These are phyloP conservation scores for Argyresthia albistria DNA, from an alignment of 2,888 invertebrate species.

Conservation along the genomic window DNA sequence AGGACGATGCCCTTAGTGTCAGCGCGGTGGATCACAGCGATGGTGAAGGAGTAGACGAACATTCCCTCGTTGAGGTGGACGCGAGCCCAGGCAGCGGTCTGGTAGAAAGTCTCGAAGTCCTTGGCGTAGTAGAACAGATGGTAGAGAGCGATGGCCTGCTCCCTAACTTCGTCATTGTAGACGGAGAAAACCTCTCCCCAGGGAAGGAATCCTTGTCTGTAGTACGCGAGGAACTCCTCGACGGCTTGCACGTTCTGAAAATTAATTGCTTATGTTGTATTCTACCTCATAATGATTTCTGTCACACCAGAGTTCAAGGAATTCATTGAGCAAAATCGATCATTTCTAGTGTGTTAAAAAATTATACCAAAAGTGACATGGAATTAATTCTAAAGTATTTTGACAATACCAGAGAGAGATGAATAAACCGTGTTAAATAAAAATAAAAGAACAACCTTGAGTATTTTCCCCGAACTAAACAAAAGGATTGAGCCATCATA, in stretches of 20 bases:
- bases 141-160: conserved; percentile 67
- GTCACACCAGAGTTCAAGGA: too few relatives aligned
- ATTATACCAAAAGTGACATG: too few relatives aligned
- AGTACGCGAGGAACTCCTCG: conserved; percentile 45
- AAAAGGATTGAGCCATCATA: conserved; percentile 42
- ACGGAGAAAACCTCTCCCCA: conserved; percentile 64
- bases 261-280: conserved; percentile 4
- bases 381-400: conserved; percentile 18
- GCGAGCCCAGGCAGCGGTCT: conserved; percentile 69
- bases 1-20: conserved; percentile 72
- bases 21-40: conserved; percentile 71
- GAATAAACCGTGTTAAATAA: conserved; percentile 37
- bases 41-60: conserved; percentile 74
- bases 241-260: conserved; percentile 53
- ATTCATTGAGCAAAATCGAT: too few relatives aligned
- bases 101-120: conserved; percentile 74
- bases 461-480: too few relatives aligned
- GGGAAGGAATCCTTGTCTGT: conserved; percentile 57
- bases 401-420: conserved; percentile 34
- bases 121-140: conserved; percentile 72
- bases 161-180: conserved; percentile 49
- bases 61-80: conserved; percentile 74
- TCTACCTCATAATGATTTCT: background rate
- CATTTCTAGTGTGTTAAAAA: too few relatives aligned
- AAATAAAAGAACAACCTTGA: conserved; percentile 20